A percentile compares a stretch with the other conserved stretches of the same genome.
phyloP scores from a whole-genome alignment of 2,888 invertebrate species.

The Drosophila emarginata region DNA sequence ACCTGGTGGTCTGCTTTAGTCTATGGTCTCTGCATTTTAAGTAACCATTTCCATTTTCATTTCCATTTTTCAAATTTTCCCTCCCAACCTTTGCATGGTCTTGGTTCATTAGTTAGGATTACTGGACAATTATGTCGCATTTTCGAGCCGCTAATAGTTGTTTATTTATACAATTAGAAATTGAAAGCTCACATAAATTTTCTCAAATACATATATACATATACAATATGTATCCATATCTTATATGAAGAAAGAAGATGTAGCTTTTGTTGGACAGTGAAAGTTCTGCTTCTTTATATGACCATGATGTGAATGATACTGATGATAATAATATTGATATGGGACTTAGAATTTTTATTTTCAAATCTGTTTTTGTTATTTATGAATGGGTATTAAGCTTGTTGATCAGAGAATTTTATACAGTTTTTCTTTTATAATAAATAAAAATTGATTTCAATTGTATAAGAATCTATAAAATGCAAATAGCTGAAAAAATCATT shows the following conservation, averaged over 20 bases:
- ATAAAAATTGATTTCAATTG: too few relatives aligned
- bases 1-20: conserved; percentile 65
- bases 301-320: neutral
- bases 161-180: conserved; percentile 71
- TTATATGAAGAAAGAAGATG: neutral
- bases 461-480: too few relatives aligned
- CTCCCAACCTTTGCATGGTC: conserved; percentile 30
- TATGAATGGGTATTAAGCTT: too few relatives aligned
- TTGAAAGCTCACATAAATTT: conserved; percentile 70
- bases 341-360: neutral
- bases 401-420: too few relatives aligned
- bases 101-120: conserved; percentile 76
- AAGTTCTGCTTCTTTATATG: conserved; percentile 13
- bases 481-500: too few relatives aligned
- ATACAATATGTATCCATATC: neutral
- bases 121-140: conserved; percentile 75
- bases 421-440: too few relatives aligned
- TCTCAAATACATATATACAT: neutral
- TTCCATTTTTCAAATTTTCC: conserved; percentile 39
- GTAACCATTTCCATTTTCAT: conserved; percentile 34
- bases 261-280: conserved; percentile 6
- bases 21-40: conserved; percentile 48
- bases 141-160: conserved; percentile 66
- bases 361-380: neutral
- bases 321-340: neutral